These are phyloP conservation scores for Smittia aterrima DNA, from an alignment of 2,888 invertebrate genomes.

Conservation along the genomic window DNA sequence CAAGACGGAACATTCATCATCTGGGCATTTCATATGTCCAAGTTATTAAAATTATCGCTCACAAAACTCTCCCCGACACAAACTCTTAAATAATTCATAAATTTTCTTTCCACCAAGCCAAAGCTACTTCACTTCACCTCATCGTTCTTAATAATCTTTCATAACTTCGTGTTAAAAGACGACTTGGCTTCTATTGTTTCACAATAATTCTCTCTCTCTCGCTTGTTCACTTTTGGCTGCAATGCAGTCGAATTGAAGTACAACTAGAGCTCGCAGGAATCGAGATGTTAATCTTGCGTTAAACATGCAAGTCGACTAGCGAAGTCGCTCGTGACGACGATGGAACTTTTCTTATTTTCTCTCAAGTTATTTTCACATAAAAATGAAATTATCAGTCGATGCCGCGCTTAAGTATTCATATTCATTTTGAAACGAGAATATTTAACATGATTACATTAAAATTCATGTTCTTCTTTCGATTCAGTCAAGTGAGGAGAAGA, in stretches of 20 bases:
- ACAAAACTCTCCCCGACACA: constrained; percentile 20
- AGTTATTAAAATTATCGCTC: constrained; percentile 37
- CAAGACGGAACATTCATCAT: constrained; percentile 39
- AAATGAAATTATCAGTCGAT: neutral
- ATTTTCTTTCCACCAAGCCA: constrained; percentile 10
- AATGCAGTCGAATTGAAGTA: constrained; percentile 10
- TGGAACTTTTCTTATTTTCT: constrained; percentile 24
- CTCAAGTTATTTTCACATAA: constrained; percentile 35
- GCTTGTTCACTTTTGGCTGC: neutral
- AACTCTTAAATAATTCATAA: constrained; percentile 41
- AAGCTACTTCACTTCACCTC: constrained; percentile 14
- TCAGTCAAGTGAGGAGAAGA: neutral
- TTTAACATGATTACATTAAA: constrained; percentile 33
- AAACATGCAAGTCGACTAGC: constrained; percentile 44
- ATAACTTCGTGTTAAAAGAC: neutral
- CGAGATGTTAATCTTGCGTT: constrained; percentile 46
- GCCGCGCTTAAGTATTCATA: neutral
- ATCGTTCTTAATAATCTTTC: constrained; percentile 11
- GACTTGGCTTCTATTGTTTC: constrained; percentile 20
- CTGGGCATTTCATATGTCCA: constrained; percentile 38
- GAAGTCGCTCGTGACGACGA: constrained; percentile 27
- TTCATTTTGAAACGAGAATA: neutral
- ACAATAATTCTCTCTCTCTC: too few relatives aligned
- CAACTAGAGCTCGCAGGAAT: constrained; percentile 38
- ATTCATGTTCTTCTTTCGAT: constrained; percentile 13